Percentiles rank a stretch among this genome's conserved stretches.
These are phyloP conservation scores for Peromyscus melanophrys DNA, from an alignment of 2,797 vertebrate genomes.

Conservation along the genomic window DNA sequence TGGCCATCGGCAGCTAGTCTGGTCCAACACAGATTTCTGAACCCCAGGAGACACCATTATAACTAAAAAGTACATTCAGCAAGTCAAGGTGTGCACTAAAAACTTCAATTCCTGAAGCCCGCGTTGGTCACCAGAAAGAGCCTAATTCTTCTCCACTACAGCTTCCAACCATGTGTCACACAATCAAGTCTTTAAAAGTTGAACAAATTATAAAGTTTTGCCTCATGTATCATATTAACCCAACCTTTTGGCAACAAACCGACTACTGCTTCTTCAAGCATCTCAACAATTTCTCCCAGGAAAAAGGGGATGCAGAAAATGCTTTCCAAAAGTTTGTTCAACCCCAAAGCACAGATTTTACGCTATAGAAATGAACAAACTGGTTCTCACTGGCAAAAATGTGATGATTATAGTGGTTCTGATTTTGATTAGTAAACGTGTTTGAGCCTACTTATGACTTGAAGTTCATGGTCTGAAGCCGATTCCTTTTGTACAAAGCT, in stretches of 20 bases:
- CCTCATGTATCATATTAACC: background rate
- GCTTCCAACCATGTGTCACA: background rate
- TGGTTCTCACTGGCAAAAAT: background rate
- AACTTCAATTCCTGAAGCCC: background rate
- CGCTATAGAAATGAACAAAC: background rate
- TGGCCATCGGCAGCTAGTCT: background rate
- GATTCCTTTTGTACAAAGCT: background rate
- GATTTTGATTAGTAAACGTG: background rate
- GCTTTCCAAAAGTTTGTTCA: background rate
- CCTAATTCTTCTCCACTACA: background rate
- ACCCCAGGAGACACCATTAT: background rate
- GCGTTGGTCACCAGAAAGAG: background rate
- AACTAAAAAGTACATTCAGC: background rate
- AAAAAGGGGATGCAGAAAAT: background rate
- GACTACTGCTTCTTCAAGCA: background rate
- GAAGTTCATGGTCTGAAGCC: background rate
- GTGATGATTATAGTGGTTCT: background rate
- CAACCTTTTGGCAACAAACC: background rate
- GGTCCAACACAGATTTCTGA: background rate
- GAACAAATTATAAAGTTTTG: background rate
- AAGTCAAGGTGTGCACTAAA: background rate
- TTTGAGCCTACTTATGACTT: background rate
- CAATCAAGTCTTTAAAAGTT: background rate
- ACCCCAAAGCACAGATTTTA: background rate
- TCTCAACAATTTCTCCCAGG: background rate